Base-by-base conservation (phyloP, 2,888 invertebrate species). In the Euplagia quadripunctaria region DNA sequence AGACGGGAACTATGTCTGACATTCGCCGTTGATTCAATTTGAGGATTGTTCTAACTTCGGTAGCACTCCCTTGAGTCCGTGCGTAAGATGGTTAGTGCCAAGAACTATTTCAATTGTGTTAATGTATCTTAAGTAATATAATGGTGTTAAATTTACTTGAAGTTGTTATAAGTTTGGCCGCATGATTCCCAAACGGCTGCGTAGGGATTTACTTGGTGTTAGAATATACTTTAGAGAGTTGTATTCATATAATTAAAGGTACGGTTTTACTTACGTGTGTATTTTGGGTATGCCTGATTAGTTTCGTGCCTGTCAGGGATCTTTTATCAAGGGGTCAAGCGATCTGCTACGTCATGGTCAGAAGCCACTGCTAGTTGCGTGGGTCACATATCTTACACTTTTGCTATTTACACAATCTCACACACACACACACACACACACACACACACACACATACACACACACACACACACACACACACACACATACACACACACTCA, bases 81-180 rank as follows among this genome's bases (percentile, higher is more conserved):
- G 64, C n/a, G 64, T 46, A 64, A 64, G 46, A 64, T 64, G 14
- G 61, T 61, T 61, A 31, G 31, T 31, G 31, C 12, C 12, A 31
- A 14, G 61, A 61, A 61, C 31, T 31, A 61, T 61, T 61, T 61
- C 20, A 58, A 61, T 61, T 61, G 31, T 61, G 61, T 65, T 65
- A 46, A 65, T 20, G 41, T 65, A 11, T 46, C 11, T 64, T 64
- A 46, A 43, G 46, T 65, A 46, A 58, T 58, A 58, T 58, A 58
- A 58, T 58, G 11, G 58, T 58, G 20, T 58, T 58, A 58, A 58
- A 58, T 58, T 58, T 58, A 58, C 58, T 58, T 20, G 11, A 12
- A 58, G 58, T 20, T 58, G 0, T 20, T 58, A 58, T 20, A 20
- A 58, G 20, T 58, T 58, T 20, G n/a, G 12, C 4, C 4, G 20